Conservation (phyloP, 2,113 vertebrate genomes). For the Progne subis region DNA sequence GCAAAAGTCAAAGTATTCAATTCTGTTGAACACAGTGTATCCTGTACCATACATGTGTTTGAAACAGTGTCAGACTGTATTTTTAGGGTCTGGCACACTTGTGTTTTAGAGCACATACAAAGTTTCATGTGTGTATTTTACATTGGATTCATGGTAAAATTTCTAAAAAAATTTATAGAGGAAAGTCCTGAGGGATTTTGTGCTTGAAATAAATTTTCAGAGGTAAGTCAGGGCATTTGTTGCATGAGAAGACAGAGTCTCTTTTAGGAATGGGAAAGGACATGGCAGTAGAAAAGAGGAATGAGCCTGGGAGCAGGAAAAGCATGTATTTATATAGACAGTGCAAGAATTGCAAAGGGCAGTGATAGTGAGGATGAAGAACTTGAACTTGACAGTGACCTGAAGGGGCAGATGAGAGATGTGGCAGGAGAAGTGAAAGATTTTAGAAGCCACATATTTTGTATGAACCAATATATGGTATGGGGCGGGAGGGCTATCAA, state of each 20-base stretch:
- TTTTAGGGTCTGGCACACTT: neutral
- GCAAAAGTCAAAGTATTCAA: neutral
- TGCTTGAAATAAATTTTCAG: neutral
- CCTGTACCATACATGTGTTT: neutral
- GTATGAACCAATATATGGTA: neutral
- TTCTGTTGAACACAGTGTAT: neutral
- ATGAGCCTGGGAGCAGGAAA: neutral
- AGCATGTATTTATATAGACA: neutral
- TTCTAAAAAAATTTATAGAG: neutral
- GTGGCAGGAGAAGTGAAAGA: neutral
- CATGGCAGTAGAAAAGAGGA: neutral
- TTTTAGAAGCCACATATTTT: neutral
- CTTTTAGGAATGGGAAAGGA: neutral
- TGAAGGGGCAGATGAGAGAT: neutral
- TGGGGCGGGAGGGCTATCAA: neutral
- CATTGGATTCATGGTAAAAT: neutral
- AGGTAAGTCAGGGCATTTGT: neutral
- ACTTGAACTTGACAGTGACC: neutral
- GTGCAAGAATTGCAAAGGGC: neutral
- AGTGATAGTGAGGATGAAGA: neutral
- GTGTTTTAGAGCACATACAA: neutral
- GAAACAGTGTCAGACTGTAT: neutral
- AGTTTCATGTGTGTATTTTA: neutral
- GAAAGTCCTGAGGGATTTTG: neutral
- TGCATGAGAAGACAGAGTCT: neutral